These are phyloP conservation scores for Philypnodon macrostomus DNA, from an alignment of 2,797 vertebrate species.

Conservation along the genomic window DNA sequence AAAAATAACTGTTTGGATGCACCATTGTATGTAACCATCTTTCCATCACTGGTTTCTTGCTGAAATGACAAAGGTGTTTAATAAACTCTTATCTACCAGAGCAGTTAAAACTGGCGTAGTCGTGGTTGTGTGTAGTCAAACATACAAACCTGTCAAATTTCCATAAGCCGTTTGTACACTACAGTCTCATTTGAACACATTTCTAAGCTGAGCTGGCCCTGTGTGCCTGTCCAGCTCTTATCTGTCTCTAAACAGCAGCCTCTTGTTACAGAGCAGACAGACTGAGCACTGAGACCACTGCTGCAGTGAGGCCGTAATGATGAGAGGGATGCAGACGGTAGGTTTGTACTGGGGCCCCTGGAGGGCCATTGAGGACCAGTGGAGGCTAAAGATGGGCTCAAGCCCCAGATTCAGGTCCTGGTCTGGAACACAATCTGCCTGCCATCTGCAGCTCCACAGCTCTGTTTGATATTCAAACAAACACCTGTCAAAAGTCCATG, in stretches of 20 bases:
- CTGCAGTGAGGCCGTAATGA: conserved; percentile 28
- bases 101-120: too few relatives aligned
- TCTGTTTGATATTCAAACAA: conserved; percentile 79
- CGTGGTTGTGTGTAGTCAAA: too few relatives aligned
- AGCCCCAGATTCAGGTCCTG: conserved; percentile 58
- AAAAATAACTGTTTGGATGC: too few relatives aligned
- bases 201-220: conserved; percentile 1
- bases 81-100: too few relatives aligned
- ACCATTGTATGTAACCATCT: too few relatives aligned
- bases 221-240: conserved; percentile 24
- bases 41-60: too few relatives aligned
- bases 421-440: conserved; percentile 78
- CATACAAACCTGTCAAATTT: too few relatives aligned
- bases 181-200: too few relatives aligned
- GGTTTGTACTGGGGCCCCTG: conserved; percentile 36
- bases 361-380: conserved; percentile 57
- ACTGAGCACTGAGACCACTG: conserved; percentile 26
- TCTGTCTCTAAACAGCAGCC: conserved; percentile 24
- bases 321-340: conserved; percentile 35
- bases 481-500: conserved; percentile 74
- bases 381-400: conserved; percentile 37
- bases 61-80: too few relatives aligned
- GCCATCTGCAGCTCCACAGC: conserved; percentile 72
- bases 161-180: too few relatives aligned
- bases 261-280: conserved; percentile 28